Evolutionary conservation across 2,113 vertebrate genomes (phyloP), one percentile per base, ranked within the genome.

Genomic region (Anarhynchus alexandrinus): DNA sequence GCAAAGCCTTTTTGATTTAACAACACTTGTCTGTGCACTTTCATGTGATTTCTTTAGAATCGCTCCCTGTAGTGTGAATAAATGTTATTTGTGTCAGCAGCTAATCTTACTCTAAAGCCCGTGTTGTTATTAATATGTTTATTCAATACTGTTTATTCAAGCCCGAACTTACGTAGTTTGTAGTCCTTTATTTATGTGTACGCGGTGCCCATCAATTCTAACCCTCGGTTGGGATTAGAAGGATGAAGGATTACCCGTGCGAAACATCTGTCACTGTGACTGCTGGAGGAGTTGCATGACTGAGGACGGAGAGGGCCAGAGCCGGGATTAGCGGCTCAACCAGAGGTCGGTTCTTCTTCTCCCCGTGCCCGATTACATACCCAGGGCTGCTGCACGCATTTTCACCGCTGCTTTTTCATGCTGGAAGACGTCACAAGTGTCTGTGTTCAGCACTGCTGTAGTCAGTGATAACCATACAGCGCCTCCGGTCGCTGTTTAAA

Each of bases 11-110:
- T 93, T 86, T 91, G 83, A 91, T 96, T 95, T 93, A 94, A 38
- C 84, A 90, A 43, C 54, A 20, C 54, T 97, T 80, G 38, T 64
- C 70, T 51, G 45, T 88, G 49, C 40, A 43, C 69, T 94, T 93
- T 61, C 54, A 55, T 23, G 19, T 90, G 62, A 54, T 79, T 94
- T 85, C 86, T 85, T 74, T 72, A 70, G 78, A 89, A 90, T 97
- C 66, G 25, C 81, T 95, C 91, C 93, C 95, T 52, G 88, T 77
- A 79, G 94, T 91, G 78, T 85, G 89, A 96, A 94, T 91, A 91
- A 94, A 87, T 34, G 78, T 79, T 94, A 82, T 93, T 94, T 89
- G 58, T 96, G 95, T 91, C 96, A 94, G 70, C 91, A 95, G 91
- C 89, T 95, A 96, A 95, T 95, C 95, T 95, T 51, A 18, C 49